Evolutionary conservation across 1,140 invertebrate species (phyloP), one percentile per base, ranked within the genome.

Genomic region (Zaprionus inermis): DNA sequence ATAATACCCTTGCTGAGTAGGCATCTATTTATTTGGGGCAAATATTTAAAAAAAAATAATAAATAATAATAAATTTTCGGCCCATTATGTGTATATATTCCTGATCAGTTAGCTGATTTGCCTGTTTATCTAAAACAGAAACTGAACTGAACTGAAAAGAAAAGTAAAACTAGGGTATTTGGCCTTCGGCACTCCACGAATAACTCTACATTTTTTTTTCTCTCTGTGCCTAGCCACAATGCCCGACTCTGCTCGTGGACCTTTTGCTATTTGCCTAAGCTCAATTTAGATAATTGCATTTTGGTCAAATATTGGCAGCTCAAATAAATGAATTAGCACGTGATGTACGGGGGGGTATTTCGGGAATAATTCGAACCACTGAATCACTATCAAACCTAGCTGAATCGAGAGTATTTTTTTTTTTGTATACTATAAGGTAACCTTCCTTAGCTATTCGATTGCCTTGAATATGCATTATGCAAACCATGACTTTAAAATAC

Each of bases 291-390:
- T 91, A 91, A 91, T 91, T 91, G 84, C 88, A 91, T 91, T 91
- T 75, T 84, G 88, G 88, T 91, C 88, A 84, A 91, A 91, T 91
- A 91, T 89, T 91, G 88, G 83, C 88, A 91, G 88, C 88, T 91
- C 83, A 91, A 91, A 91, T 91, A 91, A 91, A 89, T 84, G 83
- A 91, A 91, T 91, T 91, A 81, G 84, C 91, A 77, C 61, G 60
- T 52, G 77, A 71, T n/a, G 16, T n/a, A n/a, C 14, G n/a, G n/a
- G 30, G 9, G 30, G 24, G 24, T 28, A 28, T 28, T 2, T 0
- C 24, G 24, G 5, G 24, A 28, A 28, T 28, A 28, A 5, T 28
- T 28, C 3, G 1, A 2, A 2, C 0, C 24, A 2, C 3, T 4
- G 3, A 28, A 28, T 5, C 24, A 28, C 5, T 28, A 28, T 28